These are phyloP conservation scores for Leucozona laternaria DNA, from an alignment of 2,888 invertebrate species.

Conservation along the genomic window DNA sequence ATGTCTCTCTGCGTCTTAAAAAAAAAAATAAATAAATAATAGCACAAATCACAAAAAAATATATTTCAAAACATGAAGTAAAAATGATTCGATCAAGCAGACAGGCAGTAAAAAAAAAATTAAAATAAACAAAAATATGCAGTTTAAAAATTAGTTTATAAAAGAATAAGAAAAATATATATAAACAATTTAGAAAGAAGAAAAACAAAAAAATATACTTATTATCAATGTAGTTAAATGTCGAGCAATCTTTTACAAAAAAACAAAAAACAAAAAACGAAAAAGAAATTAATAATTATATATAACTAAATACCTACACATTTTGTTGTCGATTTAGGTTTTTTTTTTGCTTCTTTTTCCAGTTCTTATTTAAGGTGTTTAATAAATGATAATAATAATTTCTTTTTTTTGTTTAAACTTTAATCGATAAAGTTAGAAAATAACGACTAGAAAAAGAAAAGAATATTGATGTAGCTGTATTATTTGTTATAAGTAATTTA, in stretches of 20 bases:
- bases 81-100: slow-evolving; percentile 42
- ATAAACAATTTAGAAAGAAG: slow-evolving; percentile 33
- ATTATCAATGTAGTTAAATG: slow-evolving; percentile 74
- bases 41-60: slow-evolving; percentile 65
- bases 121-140: slow-evolving; percentile 8
- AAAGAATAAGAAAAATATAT: slow-evolving; percentile 19
- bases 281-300: slow-evolving; percentile 2
- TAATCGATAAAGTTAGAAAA: slow-evolving; percentile 17
- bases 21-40: slow-evolving; percentile 25
- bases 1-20: slow-evolving; percentile 15
- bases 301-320: slow-evolving; percentile 17
- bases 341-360: slow-evolving; percentile 18
- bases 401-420: neutral
- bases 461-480: slow-evolving; percentile 47
- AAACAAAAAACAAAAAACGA: neutral
- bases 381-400: slow-evolving; percentile 24
- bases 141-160: slow-evolving; percentile 29
- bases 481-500: slow-evolving; percentile 62
- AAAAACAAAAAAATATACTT: slow-evolving; percentile 54
- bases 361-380: slow-evolving; percentile 49
- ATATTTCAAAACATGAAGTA: slow-evolving; percentile 20
- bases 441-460: slow-evolving; percentile 11
- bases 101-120: slow-evolving; percentile 49
- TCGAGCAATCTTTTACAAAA: slow-evolving; percentile 66
- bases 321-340: slow-evolving; percentile 21